A percentile compares a stretch with the other conserved stretches of the same genome.
Evolutionary conservation across 92 coral and sea anemone species (phyloP).

Genomic region (Phenganax marumi): DNA sequence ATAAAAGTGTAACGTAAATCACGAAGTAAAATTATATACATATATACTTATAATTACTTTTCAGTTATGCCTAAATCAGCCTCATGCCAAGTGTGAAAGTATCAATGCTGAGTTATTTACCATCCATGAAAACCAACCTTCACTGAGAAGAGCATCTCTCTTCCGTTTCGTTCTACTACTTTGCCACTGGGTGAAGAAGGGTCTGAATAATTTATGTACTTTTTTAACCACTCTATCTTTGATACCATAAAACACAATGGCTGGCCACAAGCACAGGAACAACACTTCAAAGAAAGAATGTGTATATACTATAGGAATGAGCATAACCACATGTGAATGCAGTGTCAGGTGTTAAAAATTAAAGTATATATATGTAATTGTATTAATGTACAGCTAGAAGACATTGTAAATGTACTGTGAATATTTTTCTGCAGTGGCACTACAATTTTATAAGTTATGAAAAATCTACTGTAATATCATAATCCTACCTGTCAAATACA

Average conservation of each 20-base stretch:
- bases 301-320: no score
- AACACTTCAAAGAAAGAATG: constrained; percentile 53
- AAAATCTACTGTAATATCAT: no score
- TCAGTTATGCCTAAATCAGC: neutral
- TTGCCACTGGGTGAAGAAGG: constrained; percentile 88
- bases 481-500: constrained; percentile 23
- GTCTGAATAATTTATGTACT: constrained; percentile 70
- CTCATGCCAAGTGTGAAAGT: neutral
- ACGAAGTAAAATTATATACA: no score
- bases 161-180: constrained; percentile 81
- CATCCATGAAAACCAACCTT: constrained; percentile 51
- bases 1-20: no score
- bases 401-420: no score
- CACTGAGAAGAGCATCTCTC: constrained; percentile 50
- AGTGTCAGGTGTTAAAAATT: neutral
- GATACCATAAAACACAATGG: constrained; percentile 79
- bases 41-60: no score
- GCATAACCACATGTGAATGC: no score
- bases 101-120: neutral
- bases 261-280: constrained; percentile 80
- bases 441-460: no score
- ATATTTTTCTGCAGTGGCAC: no score
- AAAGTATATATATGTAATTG: neutral
- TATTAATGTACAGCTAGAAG: neutral
- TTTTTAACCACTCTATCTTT: constrained; percentile 60